A percentile compares a stretch with the other conserved stretches of the same genome.
Evolutionary conservation across 2,113 vertebrate species (phyloP).

Genomic region (Nothoprocta perdicaria): DNA sequence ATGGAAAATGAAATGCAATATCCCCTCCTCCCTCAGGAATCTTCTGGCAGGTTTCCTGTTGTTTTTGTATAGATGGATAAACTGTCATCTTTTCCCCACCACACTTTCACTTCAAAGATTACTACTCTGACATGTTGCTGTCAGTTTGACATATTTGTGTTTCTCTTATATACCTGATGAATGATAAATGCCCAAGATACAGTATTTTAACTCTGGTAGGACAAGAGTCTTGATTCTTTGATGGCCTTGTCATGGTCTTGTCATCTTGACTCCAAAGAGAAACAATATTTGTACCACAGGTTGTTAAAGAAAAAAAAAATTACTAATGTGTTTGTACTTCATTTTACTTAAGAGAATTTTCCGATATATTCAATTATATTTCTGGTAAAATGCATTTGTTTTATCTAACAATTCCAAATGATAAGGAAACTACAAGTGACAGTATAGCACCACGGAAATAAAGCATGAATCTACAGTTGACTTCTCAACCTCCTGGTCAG

Average conservation of each 20-base stretch:
- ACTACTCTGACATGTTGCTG: slow-evolving; percentile 45
- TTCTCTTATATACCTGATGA: slow-evolving; percentile 51
- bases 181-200: slow-evolving; percentile 52
- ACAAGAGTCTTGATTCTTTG: background rate
- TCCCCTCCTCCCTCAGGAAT: background rate
- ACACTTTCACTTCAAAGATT: slow-evolving; percentile 30
- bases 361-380: background rate
- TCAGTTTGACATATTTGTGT: slow-evolving; percentile 46
- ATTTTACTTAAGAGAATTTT: background rate
- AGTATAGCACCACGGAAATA: background rate
- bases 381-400: background rate
- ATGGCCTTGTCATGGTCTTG: background rate
- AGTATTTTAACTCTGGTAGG: slow-evolving; percentile 16
- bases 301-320: no score
- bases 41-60: slow-evolving; percentile 55
- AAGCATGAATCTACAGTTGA: background rate
- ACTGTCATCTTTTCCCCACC: background rate
- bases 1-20: slow-evolving; percentile 29
- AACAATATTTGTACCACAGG: background rate
- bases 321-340: background rate
- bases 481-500: background rate
- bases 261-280: background rate
- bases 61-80: slow-evolving; percentile 55
- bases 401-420: background rate
- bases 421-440: background rate